Evolutionary conservation across 1,140 invertebrate genomes (phyloP).

Genomic region (Temnothorax nylanderi): DNA sequence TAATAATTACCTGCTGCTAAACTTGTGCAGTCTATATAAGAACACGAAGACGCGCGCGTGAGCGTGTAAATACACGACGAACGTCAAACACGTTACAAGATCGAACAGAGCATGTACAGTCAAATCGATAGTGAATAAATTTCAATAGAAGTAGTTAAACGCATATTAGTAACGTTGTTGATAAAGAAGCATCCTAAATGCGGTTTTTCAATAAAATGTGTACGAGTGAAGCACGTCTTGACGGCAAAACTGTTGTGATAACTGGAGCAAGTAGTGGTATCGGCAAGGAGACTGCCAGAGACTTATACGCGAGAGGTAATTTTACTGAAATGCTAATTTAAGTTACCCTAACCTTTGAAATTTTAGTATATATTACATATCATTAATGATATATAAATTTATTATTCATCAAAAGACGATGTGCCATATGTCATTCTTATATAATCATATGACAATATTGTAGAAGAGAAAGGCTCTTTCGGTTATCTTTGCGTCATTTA

Average conservation of each 20-base stretch:
- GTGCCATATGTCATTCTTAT: background rate
- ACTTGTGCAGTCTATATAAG: too few relatives aligned
- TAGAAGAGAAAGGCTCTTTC: background rate
- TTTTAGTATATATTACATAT: background rate
- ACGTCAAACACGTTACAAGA: too few relatives aligned
- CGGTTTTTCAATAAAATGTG: background rate
- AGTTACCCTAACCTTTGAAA: background rate
- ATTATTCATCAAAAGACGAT: background rate
- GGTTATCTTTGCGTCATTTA: background rate
- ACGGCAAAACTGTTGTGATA: conserved; percentile 79
- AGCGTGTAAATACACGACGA: too few relatives aligned
- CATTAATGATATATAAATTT: background rate
- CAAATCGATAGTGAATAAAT: background rate
- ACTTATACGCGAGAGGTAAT: conserved; percentile 90
- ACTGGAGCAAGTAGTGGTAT: conserved; percentile 97
- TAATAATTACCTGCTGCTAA: too few relatives aligned
- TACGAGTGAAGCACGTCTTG: background rate
- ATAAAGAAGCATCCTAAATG: background rate
- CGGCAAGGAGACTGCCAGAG: conserved; percentile 93
- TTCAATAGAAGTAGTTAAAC: background rate
- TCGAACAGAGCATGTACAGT: too few relatives aligned
- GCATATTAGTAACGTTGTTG: background rate
- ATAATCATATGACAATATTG: background rate
- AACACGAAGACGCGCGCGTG: too few relatives aligned
- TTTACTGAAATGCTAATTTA: background rate